Evolutionary conservation across 2,797 vertebrate species (phyloP), one percentile per base, ranked within the genome.

Genomic region (Phoxinus dragarum): DNA sequence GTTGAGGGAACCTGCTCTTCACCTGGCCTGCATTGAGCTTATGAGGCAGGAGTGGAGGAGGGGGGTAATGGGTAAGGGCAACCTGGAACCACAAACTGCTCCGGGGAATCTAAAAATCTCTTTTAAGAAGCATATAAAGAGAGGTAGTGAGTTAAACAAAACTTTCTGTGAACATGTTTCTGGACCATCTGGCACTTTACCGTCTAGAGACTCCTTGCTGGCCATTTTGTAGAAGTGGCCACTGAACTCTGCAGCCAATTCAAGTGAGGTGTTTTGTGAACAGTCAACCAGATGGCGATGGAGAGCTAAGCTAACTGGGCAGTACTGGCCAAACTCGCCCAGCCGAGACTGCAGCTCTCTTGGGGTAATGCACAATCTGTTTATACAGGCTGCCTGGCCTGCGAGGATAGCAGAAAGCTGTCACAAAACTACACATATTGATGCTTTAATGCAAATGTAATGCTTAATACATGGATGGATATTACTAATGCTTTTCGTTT

Each of bases 171-270:
- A 40, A 64, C 23, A n/a, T 44, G 19, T 38, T 76, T 42, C 16
- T 54, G 12, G 14, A 52, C 27, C 12, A 31, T 71, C 44, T 64
- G 31, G 75, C 38, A 56, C 8, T 11, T 61, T 64, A 98, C 98
- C 31, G n/a, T 98, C 90, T 72, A 99, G 90, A 84, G 97, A 96
- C 72, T 96, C 93, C 83, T 85, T 87, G 23, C 95, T 96, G 91
- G 95, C 94, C 97, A 98, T 97, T 93, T 95, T 98, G 94, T 98
- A 99, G 89, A 97, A 99, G 72, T 80, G 92, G 12, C 94, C 95
- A 79, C 89, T 94, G 93, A 97, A 97, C 88, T 98, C 97, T 27
- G 96, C 97, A 5, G 95, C 94, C 86, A 97, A 93, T 89, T 94
- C 93, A 91, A 98, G 66, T 5, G 94, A 96, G 0, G 88, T 27